These are phyloP conservation scores for Hemibagrus wyckioides DNA, from an alignment of 2,113 vertebrate species.

Conservation along the genomic window DNA sequence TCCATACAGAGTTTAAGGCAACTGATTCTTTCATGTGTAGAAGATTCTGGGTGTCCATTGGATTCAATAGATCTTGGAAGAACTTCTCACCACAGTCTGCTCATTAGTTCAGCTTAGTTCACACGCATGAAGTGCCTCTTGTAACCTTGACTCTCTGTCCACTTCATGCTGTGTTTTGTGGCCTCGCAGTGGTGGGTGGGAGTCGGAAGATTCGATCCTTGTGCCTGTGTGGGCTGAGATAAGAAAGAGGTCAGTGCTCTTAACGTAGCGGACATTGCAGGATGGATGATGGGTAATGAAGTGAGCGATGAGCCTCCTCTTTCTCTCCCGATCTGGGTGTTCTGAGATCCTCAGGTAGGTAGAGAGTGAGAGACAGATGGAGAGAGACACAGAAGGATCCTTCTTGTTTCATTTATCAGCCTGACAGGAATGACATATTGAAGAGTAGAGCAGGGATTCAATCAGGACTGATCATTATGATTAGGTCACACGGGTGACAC, in stretches of 20 bases:
- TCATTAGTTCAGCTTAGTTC: constrained; percentile 35
- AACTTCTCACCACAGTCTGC: background rate
- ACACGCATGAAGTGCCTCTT: background rate
- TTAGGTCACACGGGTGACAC: constrained; percentile 16
- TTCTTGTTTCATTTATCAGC: constrained; percentile 49
- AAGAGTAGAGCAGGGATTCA: constrained; percentile 26
- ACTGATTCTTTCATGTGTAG: background rate
- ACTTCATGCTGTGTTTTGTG: constrained; percentile 14
- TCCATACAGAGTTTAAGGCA: background rate
- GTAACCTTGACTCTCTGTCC: constrained; percentile 20
- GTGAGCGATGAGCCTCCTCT: constrained; percentile 53
- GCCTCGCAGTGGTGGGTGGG: constrained; percentile 15
- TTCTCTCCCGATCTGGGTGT: constrained; percentile 26
- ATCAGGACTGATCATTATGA: constrained; percentile 27
- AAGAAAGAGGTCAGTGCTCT: constrained; percentile 41
- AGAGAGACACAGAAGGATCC: constrained; percentile 29
- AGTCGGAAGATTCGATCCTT: constrained; percentile 20
- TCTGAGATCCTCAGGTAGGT: constrained; percentile 28
- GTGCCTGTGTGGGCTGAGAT: constrained; percentile 54
- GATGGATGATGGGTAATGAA: constrained; percentile 50
- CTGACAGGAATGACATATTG: constrained; percentile 43
- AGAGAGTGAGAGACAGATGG: constrained; percentile 32
- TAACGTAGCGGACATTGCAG: constrained; percentile 28
- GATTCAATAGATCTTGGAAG: constrained; percentile 1
- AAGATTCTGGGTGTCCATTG: background rate